Base-by-base conservation (phyloP, 2,888 invertebrate genomes). In the Clistopyga incitator region DNA sequence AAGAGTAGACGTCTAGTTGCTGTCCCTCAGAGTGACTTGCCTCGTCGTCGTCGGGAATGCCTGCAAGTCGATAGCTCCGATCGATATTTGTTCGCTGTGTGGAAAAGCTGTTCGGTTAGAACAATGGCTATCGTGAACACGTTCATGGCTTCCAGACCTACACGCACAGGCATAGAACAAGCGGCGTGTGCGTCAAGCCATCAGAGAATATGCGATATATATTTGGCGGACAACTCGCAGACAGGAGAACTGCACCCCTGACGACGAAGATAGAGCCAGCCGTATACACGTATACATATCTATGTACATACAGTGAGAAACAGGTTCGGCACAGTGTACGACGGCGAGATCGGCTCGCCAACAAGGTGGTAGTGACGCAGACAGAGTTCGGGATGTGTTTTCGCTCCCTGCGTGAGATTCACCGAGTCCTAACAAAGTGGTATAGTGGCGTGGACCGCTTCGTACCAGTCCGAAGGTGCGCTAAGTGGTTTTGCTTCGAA, bases 401-500 rank as follows among this genome's bases (percentile, higher is more conserved):
- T n/a, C n/a, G 65, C 4, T 45, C 18, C 25, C 47, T 47, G 25
- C n/a, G 42, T 11, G 42, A 3, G 15, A 25, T 47, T 11, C 34
- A 4, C 11, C n/a, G 47, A 72, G 59, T 42, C 67, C 47, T 25
- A 47, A 68, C 67, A 77, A 77, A 56, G 67, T 59, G 76, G 45
- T 67, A 45, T 59, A 77, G 76, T 47, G 67, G 68, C 65, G 76
- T 34, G 47, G 54, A 77, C 76, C 25, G 84, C 78, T 80, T 45
- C 64, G 20, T 64, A 20, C 18, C 38, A 64, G 64, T 64, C 42
- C 42, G 38, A 64, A 38, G 64, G 42, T 79, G 81, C 50, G 65
- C 84, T 77, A 84, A 85, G 85, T 84, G 54, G 79, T 59, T 34
- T 77, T 81, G 82, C 77, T 84, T 77, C 72, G 79, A 71, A 82